phyloP scores from a whole-genome alignment of 2,888 invertebrate genomes.

The Dusona sp. region DNA sequence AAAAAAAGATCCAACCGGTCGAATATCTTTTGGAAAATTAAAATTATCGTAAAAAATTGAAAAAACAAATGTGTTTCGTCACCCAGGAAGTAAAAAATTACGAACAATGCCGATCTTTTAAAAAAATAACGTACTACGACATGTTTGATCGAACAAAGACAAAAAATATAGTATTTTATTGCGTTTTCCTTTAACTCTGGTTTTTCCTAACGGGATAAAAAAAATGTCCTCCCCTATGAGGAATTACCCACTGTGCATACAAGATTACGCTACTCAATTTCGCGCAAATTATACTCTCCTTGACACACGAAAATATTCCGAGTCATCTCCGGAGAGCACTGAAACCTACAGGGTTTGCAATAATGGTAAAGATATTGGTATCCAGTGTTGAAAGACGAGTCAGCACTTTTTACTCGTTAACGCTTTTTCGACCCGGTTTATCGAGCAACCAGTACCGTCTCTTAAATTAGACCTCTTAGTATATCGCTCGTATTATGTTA shows the following conservation, averaged over 20 bases:
- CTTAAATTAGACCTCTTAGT: no score
- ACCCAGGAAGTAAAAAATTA: not conserved
- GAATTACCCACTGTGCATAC: not conserved
- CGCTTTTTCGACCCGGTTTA: no score
- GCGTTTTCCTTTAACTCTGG: not conserved
- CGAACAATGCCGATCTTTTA: not conserved
- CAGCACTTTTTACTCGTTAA: no score
- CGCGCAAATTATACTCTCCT: not conserved
- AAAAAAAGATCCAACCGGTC: not conserved
- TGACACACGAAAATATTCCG: slow-evolving; percentile 14
- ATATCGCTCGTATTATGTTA: no score
- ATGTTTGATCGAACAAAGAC: not conserved
- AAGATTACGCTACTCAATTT: not conserved
- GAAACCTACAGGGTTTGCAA: not conserved
- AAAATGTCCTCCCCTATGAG: not conserved
- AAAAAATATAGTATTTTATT: not conserved
- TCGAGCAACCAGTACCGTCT: no score
- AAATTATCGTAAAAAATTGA: not conserved
- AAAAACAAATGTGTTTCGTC: not conserved
- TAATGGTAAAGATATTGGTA: not conserved
- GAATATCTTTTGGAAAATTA: not conserved
- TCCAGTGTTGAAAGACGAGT: no score
- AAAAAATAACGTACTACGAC: not conserved
- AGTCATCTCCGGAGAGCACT: slow-evolving; percentile 20
- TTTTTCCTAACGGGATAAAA: not conserved